Base-by-base conservation (phyloP, 1,140 invertebrate genomes). In the Elymnias hypermnestra region DNA sequence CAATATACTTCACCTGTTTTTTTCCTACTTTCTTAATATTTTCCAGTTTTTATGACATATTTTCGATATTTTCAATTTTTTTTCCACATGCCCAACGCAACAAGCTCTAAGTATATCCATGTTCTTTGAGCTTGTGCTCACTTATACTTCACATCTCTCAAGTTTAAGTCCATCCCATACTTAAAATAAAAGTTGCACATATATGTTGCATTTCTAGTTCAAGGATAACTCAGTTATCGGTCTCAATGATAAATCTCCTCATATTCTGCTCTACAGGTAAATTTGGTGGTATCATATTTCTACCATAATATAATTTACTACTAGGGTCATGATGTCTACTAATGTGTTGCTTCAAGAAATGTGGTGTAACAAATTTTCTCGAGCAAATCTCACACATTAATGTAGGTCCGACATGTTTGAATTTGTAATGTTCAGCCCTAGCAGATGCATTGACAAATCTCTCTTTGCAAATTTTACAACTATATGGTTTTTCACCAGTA, bases 401-500 rank as follows among this genome's bases (percentile, higher is more conserved):
- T 2, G 68, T 77, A 14, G 81, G 81, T 3, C 75, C 77, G 0
- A 75, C 52, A 54, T 84, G 81, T 40, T 76, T 84, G 23, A 71
- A 82, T 18, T 79, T 82, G 0, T 77, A 72, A 55, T 84, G 77
- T 22, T 84, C 81, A 3, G 75, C 75, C 42, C 81, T 67, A 1
- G 73, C 64, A 1, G 81, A 84, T 2, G 81, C 70, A 53, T 82
- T 82, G 0, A 84, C 74, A 63, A 84, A 84, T 54, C 48, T 73
- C 37, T 82, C 73, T 54, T 66, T 57, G 43, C 78, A 83, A 12
- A 63, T 38, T 31, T 71, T 72, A 39, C 78, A 81, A 36, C 53
- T 71, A 37, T 86, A 89, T 0, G 87, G 87, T 38, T 82, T 82
- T 60, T 88, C 87, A 2, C 86, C 83, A 3, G 83, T 87, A 38